phyloP scores from a whole-genome alignment of 2,113 vertebrate genomes.

The Phainopepla nitens region DNA sequence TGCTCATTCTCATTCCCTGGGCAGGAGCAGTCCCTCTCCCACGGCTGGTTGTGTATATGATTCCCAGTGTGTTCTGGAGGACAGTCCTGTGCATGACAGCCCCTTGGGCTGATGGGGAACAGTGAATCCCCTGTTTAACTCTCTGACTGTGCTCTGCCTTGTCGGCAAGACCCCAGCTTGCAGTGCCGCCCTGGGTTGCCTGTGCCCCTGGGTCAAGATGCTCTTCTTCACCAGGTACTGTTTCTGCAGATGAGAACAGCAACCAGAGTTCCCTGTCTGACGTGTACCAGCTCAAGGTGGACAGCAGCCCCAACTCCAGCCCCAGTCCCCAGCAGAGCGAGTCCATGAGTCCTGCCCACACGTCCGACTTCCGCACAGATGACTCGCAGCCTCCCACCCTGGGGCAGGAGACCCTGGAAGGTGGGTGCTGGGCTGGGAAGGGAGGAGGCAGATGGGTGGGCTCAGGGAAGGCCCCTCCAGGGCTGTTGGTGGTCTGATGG shows the following conservation, averaged over 20 bases:
- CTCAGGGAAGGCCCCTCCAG: not conserved
- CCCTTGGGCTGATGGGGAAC: accelerated
- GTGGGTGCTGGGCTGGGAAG: conserved; percentile 58
- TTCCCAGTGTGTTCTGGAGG: accelerated
- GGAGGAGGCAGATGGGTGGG: not conserved
- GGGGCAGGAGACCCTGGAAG: conserved; percentile 92
- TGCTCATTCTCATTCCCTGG: not conserved
- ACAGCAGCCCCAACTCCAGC: conserved; percentile 90
- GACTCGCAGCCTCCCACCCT: conserved; percentile 95
- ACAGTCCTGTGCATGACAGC: not conserved
- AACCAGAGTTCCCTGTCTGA: conserved; percentile 97
- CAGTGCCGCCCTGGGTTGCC: not conserved
- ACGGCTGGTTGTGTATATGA: not conserved
- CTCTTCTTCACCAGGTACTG: conserved; percentile 48
- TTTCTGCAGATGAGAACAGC: conserved; percentile 92
- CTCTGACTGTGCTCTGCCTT: not conserved
- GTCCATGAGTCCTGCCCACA: conserved; percentile 86
- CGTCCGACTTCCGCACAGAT: conserved; percentile 83
- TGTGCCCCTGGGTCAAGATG: not conserved
- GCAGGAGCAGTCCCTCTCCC: not conserved
- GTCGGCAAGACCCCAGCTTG: not conserved
- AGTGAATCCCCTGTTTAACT: not conserved
- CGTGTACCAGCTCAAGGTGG: conserved; percentile 90
- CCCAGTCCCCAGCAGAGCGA: conserved; percentile 92
- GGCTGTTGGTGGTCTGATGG: accelerated